Base-by-base conservation (phyloP, 2,113 vertebrate species). In the Petrocephalus zakoni region DNA sequence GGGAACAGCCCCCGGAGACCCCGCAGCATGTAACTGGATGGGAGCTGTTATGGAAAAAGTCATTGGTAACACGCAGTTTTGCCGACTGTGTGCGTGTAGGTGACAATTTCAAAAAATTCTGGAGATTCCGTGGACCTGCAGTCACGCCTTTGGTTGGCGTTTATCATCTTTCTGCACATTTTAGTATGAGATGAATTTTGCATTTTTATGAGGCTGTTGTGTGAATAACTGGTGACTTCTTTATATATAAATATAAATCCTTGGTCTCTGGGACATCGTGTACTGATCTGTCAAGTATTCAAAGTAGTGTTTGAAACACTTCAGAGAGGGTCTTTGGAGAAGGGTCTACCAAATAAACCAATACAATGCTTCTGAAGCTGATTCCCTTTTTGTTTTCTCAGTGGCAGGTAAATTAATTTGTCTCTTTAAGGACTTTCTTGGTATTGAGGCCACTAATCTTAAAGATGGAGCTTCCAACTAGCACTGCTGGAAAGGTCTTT, bases 121-220 rank as follows among this genome's bases (percentile, higher is more conserved):
- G 19, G 13, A 34, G 15, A 34, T 81, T 87, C 52, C 51, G 56
- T 51, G 9, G 72, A 88, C 87, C 88, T 49, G 53, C 55, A 61
- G 88, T 82, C 37, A 82, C 22, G 34, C 72, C 29, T 58, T n/a
- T 2, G 87, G 52, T 51, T 88, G 75, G 15, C 29, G 72, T 81
- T 82, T 82, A 56, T 88, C 78, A 88, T 88, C n/a, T 49, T 84
- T 25, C 52, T 25, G 53, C 78, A 88, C 78, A 61, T 88, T 88
- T 88, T 37, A 47, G 53, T 13, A 42, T 11, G 46, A 88, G 64
- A 55, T 52, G 49, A 88, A 55, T 87, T 82, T 55, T 10, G 75
- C 75, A 55, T 88, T 82, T 88, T 55, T 46, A 42, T 88, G 42
- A 88, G 87, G 29, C 51, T 82, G 52, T 56, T 56, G 87, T 56